Evolutionary conservation across 2,797 vertebrate genomes (phyloP).

Genomic region (Tapera naevia): DNA sequence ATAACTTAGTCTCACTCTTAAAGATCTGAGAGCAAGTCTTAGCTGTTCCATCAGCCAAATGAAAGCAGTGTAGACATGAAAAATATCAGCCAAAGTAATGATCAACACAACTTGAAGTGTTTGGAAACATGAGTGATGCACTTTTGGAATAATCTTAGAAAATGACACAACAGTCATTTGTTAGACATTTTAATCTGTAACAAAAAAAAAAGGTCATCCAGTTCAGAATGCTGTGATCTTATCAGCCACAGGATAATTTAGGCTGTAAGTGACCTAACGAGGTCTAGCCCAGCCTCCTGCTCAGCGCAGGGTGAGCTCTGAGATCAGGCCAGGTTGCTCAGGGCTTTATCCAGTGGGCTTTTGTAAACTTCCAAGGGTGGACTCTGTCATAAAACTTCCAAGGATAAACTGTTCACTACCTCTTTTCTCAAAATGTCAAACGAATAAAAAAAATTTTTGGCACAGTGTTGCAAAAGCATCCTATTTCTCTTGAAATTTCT

Average conservation of each 20-base stretch:
- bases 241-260: not conserved
- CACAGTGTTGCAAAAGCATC: not conserved
- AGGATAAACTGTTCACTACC: accelerated
- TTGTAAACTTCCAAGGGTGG: not conserved
- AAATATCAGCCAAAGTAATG: not conserved
- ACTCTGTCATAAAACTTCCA: not conserved
- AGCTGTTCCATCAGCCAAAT: not conserved
- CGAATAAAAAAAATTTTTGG: not conserved
- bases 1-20: not conserved
- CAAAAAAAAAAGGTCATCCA: not conserved
- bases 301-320: not conserved
- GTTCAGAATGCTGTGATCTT: not conserved
- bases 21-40: not conserved
- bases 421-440: not conserved
- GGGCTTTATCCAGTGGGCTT: not conserved
- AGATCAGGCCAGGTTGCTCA: not conserved
- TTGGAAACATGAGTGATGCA: not conserved
- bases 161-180: not conserved
- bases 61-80: accelerated
- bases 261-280: not conserved
- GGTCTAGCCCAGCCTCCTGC: not conserved
- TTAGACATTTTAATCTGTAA: not conserved
- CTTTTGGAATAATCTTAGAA: not conserved
- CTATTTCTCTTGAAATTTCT: not conserved
- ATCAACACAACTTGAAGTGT: not conserved